Evolutionary conservation across 2,888 invertebrate genomes (phyloP).

Genomic region (Dryobotodes eremita): DNA sequence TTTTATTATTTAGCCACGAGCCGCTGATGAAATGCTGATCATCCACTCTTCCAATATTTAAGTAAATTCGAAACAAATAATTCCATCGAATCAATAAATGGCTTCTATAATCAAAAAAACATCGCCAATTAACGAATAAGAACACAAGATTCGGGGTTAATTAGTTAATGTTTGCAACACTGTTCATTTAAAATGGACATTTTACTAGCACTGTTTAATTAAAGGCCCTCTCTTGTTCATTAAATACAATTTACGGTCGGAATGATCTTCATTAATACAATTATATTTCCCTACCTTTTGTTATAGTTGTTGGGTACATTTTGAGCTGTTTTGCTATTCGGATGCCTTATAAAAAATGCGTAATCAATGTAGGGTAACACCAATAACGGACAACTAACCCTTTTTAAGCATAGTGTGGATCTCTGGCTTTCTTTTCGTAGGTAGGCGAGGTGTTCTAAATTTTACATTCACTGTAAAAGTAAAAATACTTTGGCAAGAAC

Average conservation of each 20-base stretch:
- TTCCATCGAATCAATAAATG: constrained; percentile 6
- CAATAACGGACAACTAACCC: not conserved
- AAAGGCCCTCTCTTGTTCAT: constrained; percentile 44
- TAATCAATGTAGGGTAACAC: too few species aligned
- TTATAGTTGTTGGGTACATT: not conserved
- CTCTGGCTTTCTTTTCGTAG: not conserved
- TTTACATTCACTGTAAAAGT: too few species aligned
- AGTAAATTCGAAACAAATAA: constrained; percentile 12
- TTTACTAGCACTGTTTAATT: constrained; percentile 55
- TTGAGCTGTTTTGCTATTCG: not conserved
- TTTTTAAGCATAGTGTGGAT: not conserved
- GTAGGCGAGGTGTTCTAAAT: too few species aligned
- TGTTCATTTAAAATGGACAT: constrained; percentile 54
- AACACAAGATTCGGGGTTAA: constrained; percentile 57
- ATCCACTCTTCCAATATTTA: constrained; percentile 3
- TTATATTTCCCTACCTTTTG: constrained; percentile 24
- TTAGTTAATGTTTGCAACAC: constrained; percentile 52
- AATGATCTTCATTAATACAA: constrained; percentile 44
- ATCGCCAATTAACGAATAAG: constrained; percentile 51
- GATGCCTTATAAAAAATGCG: not conserved
- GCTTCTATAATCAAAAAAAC: constrained; percentile 17
- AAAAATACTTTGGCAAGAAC: not conserved
- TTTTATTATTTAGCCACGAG: too few species aligned
- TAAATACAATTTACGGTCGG: constrained; percentile 55
- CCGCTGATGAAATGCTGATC: too few species aligned